Evolutionary conservation across 2,888 invertebrate species (phyloP).

Genomic region (Brachyptera putata): DNA sequence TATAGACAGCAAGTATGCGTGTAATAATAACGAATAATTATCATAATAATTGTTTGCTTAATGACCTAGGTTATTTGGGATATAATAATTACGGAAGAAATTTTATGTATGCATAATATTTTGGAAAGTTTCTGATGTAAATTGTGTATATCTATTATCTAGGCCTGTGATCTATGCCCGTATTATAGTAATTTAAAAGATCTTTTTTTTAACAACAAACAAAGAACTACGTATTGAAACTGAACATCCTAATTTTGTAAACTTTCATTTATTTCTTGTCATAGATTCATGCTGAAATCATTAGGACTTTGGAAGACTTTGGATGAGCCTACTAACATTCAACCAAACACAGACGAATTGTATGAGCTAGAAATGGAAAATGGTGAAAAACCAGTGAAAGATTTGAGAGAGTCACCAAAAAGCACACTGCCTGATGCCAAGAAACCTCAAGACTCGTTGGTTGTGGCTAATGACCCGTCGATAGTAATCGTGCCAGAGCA

Average conservation of each 20-base stretch:
- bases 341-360: conserved; percentile 24
- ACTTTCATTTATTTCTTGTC: too few relatives aligned
- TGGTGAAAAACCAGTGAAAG: neutral
- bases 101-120: too few relatives aligned
- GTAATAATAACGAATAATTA: too few relatives aligned
- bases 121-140: too few relatives aligned
- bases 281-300: conserved; percentile 86
- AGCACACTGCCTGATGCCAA: neutral
- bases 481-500: too few relatives aligned
- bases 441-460: neutral
- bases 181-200: neutral
- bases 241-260: neutral
- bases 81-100: too few relatives aligned
- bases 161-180: too few relatives aligned
- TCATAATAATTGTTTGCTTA: too few relatives aligned
- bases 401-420: neutral
- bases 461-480: too few relatives aligned
- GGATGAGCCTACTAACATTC: conserved; percentile 28
- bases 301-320: conserved; percentile 84
- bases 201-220: neutral
- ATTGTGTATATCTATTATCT: too few relatives aligned
- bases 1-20: too few relatives aligned
- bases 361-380: conserved; percentile 21
- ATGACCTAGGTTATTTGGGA: too few relatives aligned
- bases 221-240: neutral